phyloP scores from a whole-genome alignment of 1,140 invertebrate species.

The Nymphalis io region DNA sequence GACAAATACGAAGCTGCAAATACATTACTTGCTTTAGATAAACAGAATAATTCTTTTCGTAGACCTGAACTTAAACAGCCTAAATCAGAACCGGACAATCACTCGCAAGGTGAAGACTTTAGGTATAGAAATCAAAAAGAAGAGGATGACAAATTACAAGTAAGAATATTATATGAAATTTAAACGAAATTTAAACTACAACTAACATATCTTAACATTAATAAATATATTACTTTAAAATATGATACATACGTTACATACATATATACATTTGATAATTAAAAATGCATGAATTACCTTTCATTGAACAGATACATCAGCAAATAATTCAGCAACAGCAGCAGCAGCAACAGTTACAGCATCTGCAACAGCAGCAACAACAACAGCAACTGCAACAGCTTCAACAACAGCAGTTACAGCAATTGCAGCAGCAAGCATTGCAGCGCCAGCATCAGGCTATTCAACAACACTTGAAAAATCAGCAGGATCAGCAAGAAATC shows the following conservation, averaged over 20 bases:
- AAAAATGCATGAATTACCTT: not conserved
- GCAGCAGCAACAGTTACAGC: conserved; percentile 59
- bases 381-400: conserved; percentile 78
- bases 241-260: not conserved
- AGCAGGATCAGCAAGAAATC: conserved; percentile 73
- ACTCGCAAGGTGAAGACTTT: conserved; percentile 61
- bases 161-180: conserved; percentile 26
- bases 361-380: conserved; percentile 67
- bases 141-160: conserved; percentile 75
- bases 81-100: conserved; percentile 64
- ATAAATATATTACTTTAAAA: not conserved
- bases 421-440: conserved; percentile 72
- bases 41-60: conserved; percentile 69
- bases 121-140: conserved; percentile 72
- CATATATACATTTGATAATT: not conserved
- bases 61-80: conserved; percentile 67
- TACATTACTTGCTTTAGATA: conserved; percentile 81
- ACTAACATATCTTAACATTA: no score
- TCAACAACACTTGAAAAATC: conserved; percentile 73
- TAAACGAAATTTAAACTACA: no score
- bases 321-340: conserved; percentile 70
- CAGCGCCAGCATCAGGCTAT: conserved; percentile 68
- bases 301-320: conserved; percentile 47
- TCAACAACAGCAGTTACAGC: conserved; percentile 77
- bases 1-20: conserved; percentile 85